Conservation (phyloP, 1,140 invertebrate genomes). For the Drosophila willistoni region DNA sequence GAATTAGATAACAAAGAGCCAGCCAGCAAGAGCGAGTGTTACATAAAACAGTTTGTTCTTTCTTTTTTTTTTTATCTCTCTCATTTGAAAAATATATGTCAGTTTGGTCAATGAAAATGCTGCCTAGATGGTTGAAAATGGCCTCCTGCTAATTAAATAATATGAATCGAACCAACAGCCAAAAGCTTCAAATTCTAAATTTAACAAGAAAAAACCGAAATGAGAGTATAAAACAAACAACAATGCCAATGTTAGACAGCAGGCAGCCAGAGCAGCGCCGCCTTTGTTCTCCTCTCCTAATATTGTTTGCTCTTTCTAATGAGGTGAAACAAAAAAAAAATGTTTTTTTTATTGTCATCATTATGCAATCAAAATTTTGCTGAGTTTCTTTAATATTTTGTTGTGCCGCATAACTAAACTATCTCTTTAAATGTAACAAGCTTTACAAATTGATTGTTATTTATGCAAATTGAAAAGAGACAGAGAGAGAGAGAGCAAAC, state of each 20-base stretch:
- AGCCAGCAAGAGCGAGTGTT: conserved; percentile 33
- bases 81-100: not conserved
- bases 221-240: conserved; percentile 30
- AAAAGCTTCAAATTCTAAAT: conserved; percentile 67
- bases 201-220: conserved; percentile 38
- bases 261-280: not conserved
- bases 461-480: conserved; percentile 15
- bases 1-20: conserved; percentile 44
- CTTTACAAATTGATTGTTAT: conserved; percentile 12
- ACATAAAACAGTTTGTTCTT: conserved; percentile 48
- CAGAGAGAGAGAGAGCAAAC: not conserved
- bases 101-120: conserved; percentile 36
- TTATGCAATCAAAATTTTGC: conserved; percentile 33
- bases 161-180: not conserved
- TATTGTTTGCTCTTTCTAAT: not conserved
- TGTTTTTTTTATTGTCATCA: not conserved
- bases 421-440: conserved; percentile 4
- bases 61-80: conserved; percentile 13
- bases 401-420: conserved; percentile 9
- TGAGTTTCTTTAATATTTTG: conserved; percentile 16
- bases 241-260: conserved; percentile 48
- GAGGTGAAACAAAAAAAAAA: conserved; percentile 9
- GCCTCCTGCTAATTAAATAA: conserved; percentile 5
- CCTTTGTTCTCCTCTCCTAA: not conserved
- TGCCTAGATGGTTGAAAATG: conserved; percentile 30